Percentiles rank a stretch among this genome's conserved stretches.
phyloP scores from a whole-genome alignment of 1,140 invertebrate species.

The Polyergus mexicanus region DNA sequence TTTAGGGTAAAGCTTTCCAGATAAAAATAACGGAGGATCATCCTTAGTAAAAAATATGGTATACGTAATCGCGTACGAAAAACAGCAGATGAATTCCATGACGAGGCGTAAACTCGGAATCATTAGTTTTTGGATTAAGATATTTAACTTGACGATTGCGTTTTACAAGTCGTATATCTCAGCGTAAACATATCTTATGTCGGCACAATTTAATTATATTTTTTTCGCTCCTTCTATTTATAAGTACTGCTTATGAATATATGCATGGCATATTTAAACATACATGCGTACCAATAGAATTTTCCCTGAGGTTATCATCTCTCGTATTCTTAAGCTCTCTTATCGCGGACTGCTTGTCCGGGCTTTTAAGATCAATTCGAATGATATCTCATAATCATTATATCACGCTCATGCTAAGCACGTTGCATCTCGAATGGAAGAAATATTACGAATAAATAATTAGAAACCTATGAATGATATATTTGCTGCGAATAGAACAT shows the following conservation, averaged over 20 bases:
- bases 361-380: background rate
- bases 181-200: background rate
- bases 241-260: background rate
- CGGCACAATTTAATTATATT: background rate
- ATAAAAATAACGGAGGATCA: background rate
- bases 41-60: background rate
- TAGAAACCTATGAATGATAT: conserved; percentile 34
- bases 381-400: background rate
- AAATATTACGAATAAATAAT: background rate
- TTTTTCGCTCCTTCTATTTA: background rate
- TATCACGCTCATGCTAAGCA: background rate
- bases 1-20: background rate
- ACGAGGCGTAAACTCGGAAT: background rate
- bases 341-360: background rate
- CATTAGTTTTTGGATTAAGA: conserved; percentile 7
- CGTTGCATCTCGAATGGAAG: background rate
- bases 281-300: background rate
- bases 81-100: background rate
- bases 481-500: conserved; percentile 4
- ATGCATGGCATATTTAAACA: background rate
- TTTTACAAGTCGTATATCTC: background rate
- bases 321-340: background rate
- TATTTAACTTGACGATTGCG: background rate
- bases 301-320: background rate
- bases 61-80: background rate